phyloP scores from a whole-genome alignment of 2,113 vertebrate genomes.

The Albula glossodonta region DNA sequence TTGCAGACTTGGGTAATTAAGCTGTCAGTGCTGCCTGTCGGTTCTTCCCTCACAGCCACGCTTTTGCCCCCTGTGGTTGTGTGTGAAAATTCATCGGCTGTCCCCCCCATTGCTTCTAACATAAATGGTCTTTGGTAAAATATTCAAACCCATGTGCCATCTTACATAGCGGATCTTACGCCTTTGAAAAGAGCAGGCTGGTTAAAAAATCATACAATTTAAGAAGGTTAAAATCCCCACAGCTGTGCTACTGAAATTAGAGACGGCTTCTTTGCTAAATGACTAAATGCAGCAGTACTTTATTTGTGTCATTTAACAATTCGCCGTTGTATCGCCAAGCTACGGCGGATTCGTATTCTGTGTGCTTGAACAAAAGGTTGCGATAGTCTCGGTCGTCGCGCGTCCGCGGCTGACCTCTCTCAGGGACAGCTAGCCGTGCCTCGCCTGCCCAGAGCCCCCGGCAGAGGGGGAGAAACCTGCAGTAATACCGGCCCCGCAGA shows the following conservation, averaged over 20 bases:
- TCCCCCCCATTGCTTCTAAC: slow-evolving; percentile 22
- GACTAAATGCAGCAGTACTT: too few species aligned
- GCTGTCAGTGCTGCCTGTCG: slow-evolving; percentile 84
- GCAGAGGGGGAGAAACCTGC: slow-evolving; percentile 67
- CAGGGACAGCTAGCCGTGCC: slow-evolving; percentile 76
- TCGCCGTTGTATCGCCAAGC: not conserved
- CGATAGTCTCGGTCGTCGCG: slow-evolving; percentile 68
- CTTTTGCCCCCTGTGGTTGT: slow-evolving; percentile 64
- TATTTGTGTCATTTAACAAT: not conserved
- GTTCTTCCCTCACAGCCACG: slow-evolving; percentile 68
- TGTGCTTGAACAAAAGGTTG: slow-evolving; percentile 64
- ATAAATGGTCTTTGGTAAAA: slow-evolving; percentile 10
- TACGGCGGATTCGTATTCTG: not conserved
- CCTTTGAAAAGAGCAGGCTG: too few species aligned
- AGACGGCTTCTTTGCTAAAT: too few species aligned
- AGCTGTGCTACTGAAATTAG: too few species aligned
- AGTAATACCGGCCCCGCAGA: slow-evolving; percentile 79
- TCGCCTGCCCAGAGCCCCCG: slow-evolving; percentile 68
- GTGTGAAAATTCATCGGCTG: slow-evolving; percentile 44
- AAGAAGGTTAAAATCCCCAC: too few species aligned
- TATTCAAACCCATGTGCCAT: not conserved
- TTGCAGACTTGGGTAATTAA: slow-evolving; percentile 93
- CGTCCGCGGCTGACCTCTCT: slow-evolving; percentile 23
- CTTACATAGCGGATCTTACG: not conserved
- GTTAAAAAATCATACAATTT: too few species aligned